phyloP scores from a whole-genome alignment of 1,140 invertebrate genomes.

The Eufriesea mexicana region DNA sequence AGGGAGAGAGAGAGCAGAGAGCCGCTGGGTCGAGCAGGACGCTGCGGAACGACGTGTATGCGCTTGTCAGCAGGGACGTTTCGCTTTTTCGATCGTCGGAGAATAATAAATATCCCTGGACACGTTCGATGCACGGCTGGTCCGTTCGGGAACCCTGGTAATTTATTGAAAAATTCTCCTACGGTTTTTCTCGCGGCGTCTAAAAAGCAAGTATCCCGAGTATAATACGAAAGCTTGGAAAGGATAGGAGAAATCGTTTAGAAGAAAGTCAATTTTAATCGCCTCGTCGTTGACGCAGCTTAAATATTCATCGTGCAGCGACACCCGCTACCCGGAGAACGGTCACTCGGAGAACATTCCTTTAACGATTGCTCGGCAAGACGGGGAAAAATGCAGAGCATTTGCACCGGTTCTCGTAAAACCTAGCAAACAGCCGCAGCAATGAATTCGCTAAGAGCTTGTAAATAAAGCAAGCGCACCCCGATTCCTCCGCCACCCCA shows the following conservation, averaged over 20 bases:
- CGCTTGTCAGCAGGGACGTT: background rate
- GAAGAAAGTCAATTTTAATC: background rate
- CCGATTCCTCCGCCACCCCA: background rate
- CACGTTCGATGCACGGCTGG: background rate
- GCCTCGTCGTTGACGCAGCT: background rate
- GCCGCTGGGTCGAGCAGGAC: background rate
- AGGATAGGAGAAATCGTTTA: no score
- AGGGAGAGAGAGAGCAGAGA: background rate
- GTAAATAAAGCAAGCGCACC: slow-evolving; percentile 1
- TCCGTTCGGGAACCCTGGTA: no score
- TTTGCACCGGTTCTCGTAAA: background rate
- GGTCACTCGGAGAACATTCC: background rate
- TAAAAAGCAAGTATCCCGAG: no score
- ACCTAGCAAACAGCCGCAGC: slow-evolving; percentile 2
- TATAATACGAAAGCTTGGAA: no score
- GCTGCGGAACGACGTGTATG: slow-evolving; percentile 16
- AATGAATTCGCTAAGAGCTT: slow-evolving; percentile 16
- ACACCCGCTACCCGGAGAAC: background rate
- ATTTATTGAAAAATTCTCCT: no score
- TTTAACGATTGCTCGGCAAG: background rate
- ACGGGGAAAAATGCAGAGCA: background rate
- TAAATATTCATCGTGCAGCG: background rate
- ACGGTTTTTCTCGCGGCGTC: no score
- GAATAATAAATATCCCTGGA: background rate
- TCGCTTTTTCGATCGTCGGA: background rate